phyloP scores from a whole-genome alignment of 2,113 vertebrate genomes.

The Hylia prasina region DNA sequence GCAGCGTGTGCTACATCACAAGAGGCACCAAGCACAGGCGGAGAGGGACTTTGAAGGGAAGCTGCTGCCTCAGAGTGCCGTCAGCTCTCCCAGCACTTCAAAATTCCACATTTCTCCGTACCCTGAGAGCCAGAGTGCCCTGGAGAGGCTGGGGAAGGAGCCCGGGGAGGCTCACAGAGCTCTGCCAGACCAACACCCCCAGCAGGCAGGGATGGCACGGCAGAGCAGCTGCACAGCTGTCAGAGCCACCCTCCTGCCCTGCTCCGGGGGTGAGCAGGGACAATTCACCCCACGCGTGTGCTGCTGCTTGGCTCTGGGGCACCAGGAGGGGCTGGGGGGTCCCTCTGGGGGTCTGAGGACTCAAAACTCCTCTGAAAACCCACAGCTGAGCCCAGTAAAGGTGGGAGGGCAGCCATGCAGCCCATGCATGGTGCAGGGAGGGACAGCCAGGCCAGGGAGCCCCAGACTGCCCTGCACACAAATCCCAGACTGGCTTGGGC shows the following conservation, averaged over 20 bases:
- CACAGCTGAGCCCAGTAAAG: background rate
- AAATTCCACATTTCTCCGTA: background rate
- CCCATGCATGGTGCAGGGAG: fast-evolving
- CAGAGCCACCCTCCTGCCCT: too few species aligned
- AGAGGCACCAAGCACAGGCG: background rate
- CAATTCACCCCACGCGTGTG: background rate
- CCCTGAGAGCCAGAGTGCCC: background rate
- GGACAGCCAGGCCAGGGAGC: background rate
- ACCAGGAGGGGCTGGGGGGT: background rate
- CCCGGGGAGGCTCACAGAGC: too few species aligned
- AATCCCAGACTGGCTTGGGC: background rate
- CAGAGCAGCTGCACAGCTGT: too few species aligned
- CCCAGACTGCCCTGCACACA: background rate
- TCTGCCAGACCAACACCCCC: too few species aligned
- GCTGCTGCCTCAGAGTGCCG: background rate
- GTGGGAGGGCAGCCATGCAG: fast-evolving
- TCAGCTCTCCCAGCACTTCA: background rate
- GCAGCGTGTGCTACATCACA: background rate
- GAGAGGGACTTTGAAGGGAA: background rate
- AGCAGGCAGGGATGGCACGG: too few species aligned
- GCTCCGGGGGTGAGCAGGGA: background rate
- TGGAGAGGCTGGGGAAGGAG: background rate
- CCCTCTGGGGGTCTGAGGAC: too few species aligned
- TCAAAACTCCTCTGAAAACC: background rate
- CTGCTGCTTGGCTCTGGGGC: fast-evolving